Evolutionary conservation across 1,140 invertebrate species (phyloP).

Genomic region (Rhagoletis zephyria): DNA sequence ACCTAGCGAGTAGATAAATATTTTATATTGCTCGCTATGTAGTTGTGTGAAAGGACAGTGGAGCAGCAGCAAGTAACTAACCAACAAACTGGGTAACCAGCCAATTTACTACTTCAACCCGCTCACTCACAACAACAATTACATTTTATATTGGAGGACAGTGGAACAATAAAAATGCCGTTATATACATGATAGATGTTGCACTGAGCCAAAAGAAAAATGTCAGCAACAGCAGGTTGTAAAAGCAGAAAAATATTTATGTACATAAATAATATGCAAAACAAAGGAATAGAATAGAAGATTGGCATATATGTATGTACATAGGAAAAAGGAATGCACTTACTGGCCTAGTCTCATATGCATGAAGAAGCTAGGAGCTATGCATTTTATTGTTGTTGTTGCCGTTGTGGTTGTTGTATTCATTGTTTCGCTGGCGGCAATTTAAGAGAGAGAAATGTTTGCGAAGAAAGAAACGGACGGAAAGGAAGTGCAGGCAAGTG

Average conservation of each 20-base stretch:
- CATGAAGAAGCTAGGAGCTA: conserved; percentile 27
- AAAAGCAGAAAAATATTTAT: neutral
- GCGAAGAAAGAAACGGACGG: neutral
- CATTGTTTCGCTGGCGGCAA: neutral
- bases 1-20: neutral
- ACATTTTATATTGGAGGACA: neutral
- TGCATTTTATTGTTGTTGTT: conserved; percentile 14
- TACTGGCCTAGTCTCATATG: conserved; percentile 34
- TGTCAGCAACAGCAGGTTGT: neutral
- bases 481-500: conserved; percentile 2
- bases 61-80: conserved; percentile 29
- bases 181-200: neutral
- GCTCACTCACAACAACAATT: neutral
- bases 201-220: neutral
- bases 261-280: conserved; percentile 20
- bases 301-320: neutral
- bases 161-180: conserved; percentile 6
- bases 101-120: conserved; percentile 40
- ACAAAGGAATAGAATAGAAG: neutral
- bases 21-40: neutral
- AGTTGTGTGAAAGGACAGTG: neutral
- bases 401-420: neutral
- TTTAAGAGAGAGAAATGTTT: neutral
- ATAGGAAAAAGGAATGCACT: neutral
- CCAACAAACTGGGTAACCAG: conserved; percentile 41